Percentiles rank a stretch among this genome's conserved stretches.
Evolutionary conservation across 2,113 vertebrate species (phyloP).

Genomic region (Neotoma lepida): DNA sequence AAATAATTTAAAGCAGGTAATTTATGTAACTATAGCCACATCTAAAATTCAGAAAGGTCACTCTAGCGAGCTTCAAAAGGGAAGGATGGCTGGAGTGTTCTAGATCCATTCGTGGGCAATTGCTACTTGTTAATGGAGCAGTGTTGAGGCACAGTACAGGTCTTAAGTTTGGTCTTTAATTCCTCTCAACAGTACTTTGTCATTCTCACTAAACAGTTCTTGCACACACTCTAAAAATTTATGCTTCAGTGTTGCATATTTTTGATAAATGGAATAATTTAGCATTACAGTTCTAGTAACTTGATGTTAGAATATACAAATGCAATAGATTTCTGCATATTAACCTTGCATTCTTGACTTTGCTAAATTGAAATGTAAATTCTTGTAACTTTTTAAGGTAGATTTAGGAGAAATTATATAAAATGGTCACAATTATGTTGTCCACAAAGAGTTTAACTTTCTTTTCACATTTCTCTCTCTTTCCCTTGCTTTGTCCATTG

Average conservation of each 20-base stretch:
- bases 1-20: neutral
- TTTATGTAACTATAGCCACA: neutral
- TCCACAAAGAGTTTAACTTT: conserved; percentile 1
- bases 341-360: neutral
- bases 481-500: neutral
- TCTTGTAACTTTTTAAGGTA: neutral
- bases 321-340: neutral
- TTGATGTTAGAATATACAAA: neutral
- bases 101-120: neutral
- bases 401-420: neutral
- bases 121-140: neutral
- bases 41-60: neutral
- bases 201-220: neutral
- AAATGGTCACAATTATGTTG: neutral
- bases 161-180: neutral
- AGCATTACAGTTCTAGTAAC: neutral
- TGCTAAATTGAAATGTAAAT: neutral
- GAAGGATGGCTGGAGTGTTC: neutral
- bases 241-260: neutral
- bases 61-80: neutral
- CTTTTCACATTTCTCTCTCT: neutral
- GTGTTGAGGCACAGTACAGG: neutral
- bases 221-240: neutral
- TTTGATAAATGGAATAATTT: neutral
- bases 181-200: neutral